A percentile compares a stretch with the other conserved stretches of the same genome.
Evolutionary conservation across 2,113 vertebrate species (phyloP).

Genomic region (Rhagologus leucostigma): DNA sequence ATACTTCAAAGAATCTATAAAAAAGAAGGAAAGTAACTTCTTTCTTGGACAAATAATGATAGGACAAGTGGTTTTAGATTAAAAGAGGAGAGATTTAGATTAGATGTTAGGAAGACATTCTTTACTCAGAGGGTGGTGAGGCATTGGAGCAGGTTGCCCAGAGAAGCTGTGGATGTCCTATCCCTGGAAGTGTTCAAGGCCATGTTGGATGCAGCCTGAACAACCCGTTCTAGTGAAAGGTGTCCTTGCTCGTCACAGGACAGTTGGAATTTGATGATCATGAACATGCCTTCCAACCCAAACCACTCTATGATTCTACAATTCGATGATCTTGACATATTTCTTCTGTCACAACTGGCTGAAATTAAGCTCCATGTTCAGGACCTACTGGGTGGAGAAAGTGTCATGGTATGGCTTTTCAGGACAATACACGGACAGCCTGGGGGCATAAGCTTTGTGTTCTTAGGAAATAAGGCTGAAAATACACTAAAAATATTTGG

Average conservation of each 20-base stretch:
- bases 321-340: background rate
- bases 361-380: background rate
- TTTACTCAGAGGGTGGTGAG: background rate
- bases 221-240: background rate
- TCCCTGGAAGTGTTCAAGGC: background rate
- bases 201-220: background rate
- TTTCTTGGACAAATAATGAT: background rate
- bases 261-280: background rate
- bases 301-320: background rate
- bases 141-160: background rate
- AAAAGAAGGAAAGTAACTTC: background rate
- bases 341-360: background rate
- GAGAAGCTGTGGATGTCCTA: background rate
- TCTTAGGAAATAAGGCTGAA: background rate
- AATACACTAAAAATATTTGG: background rate
- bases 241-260: background rate
- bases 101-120: background rate
- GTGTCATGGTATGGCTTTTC: background rate
- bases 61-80: background rate
- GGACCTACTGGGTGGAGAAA: background rate
- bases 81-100: background rate
- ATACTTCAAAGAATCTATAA: background rate
- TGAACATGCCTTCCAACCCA: background rate
- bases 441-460: background rate
- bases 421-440: background rate